Evolutionary conservation across 2,797 vertebrate genomes (phyloP), one percentile per base, ranked within the genome.

Genomic region (Perdix hodgsoniae): DNA sequence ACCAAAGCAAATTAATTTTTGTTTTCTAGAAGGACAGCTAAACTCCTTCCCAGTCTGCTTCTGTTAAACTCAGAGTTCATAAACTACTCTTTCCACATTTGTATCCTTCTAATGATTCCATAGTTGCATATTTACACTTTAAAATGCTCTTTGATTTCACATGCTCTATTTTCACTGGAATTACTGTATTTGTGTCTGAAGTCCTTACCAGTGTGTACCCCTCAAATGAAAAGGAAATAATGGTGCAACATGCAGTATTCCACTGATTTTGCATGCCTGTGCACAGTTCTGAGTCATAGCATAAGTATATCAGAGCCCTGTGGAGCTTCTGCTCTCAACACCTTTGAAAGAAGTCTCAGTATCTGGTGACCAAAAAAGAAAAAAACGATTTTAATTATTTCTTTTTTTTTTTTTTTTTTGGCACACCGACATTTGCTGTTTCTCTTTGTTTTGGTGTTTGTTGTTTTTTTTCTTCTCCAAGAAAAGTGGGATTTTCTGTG

Each of bases 1-100:
- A 96, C 97, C 98, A 97, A 97, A 98, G 98, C 97, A 98, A 98
- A 98, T 98, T 98, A 98, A 98, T 98, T 98, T 98, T 97, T 97
- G 97, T 97, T 98, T 98, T 98, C 97, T 97, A 96, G 97, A 97
- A 98, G 98, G 98, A 97, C 97, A 97, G 95, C 96, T 97, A 96
- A 97, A 97, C 86, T 97, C 95, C 95, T 96, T 96, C 92, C 64
- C 88, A 96, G 94, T 76, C 66, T 10, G 45, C 74, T 96, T 91
- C 82, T 0, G 0, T 80, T 82, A 90, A 96, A 94, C 35, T 49
- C 6, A 5, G 91, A 96, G 95, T 97, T 97, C 93, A 92, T 88
- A 97, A 97, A 97, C 93, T 95, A 96, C 67, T 93, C 93, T 93
- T 85, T 57, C 40, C 71, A n/a, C 60, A 83, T 94, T 96, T 94